phyloP scores from a whole-genome alignment of 2,888 invertebrate species.

The Ligdia adustata region DNA sequence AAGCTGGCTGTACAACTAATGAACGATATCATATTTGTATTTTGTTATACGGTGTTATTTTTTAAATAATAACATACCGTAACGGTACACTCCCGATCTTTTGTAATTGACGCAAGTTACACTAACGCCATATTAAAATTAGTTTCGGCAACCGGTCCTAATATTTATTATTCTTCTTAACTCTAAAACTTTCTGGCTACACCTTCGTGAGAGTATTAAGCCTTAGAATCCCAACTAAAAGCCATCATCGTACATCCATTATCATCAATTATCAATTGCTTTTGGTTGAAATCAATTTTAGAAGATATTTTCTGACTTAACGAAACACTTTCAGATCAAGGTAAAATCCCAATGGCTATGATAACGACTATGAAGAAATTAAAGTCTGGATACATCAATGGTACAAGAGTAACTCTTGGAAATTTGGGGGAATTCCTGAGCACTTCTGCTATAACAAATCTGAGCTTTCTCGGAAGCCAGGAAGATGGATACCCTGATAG shows the following conservation, averaged over 20 bases:
- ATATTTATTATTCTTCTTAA: too few relatives aligned
- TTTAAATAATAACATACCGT: too few relatives aligned
- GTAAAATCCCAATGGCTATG: constrained; percentile 96
- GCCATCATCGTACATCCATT: constrained; percentile 14
- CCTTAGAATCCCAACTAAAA: constrained; percentile 15
- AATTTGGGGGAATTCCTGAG: constrained; percentile 97
- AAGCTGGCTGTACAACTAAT: too few relatives aligned
- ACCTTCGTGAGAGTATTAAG: too few relatives aligned
- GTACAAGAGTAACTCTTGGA: constrained; percentile 98
- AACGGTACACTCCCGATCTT: too few relatives aligned
- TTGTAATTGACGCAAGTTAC: too few relatives aligned
- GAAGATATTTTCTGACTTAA: not conserved
- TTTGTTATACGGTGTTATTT: too few relatives aligned
- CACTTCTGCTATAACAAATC: constrained; percentile 98
- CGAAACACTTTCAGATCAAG: constrained; percentile 90
- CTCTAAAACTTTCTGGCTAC: constrained; percentile 8
- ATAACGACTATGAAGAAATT: constrained; percentile 99
- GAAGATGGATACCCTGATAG: constrained; percentile 96
- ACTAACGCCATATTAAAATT: too few relatives aligned
- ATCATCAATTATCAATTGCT: constrained; percentile 22
- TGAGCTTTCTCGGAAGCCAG: constrained; percentile 97
- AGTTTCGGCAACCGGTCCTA: too few relatives aligned
- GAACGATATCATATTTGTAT: too few relatives aligned
- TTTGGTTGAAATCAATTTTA: not conserved
- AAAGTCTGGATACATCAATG: constrained; percentile 99